Evolutionary conservation across 1,140 invertebrate species (phyloP).

Genomic region (Aphelenchoides avenae): DNA sequence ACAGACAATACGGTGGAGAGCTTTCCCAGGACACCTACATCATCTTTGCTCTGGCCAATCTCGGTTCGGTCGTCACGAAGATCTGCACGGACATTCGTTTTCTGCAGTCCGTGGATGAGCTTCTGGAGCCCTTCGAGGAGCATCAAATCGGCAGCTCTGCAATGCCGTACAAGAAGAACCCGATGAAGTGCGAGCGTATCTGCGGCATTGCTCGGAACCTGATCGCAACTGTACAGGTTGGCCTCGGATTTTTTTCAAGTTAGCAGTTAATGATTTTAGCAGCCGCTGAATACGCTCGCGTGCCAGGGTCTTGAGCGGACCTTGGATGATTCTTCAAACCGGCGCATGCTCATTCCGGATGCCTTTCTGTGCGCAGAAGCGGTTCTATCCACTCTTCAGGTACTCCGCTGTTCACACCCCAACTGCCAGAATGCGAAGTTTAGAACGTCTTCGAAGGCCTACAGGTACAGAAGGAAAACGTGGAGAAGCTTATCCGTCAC

Average conservation of each 20-base stretch:
- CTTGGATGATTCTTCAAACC: slow-evolving; percentile 92
- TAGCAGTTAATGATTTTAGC: no score
- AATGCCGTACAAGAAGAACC: slow-evolving; percentile 92
- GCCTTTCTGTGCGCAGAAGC: slow-evolving; percentile 87
- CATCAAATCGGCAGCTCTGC: slow-evolving; percentile 74
- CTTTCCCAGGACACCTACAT: slow-evolving; percentile 75
- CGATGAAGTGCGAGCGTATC: slow-evolving; percentile 88
- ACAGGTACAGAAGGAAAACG: slow-evolving; percentile 38
- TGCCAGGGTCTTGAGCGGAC: slow-evolving; percentile 96
- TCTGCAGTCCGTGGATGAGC: slow-evolving; percentile 67
- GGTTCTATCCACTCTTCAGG: slow-evolving; percentile 76
- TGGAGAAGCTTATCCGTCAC: slow-evolving; percentile 36
- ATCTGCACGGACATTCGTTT: slow-evolving; percentile 51
- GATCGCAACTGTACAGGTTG: slow-evolving; percentile 21
- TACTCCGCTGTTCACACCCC: no score
- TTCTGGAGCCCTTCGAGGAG: slow-evolving; percentile 97
- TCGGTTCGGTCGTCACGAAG: slow-evolving; percentile 51
- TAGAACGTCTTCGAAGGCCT: slow-evolving; percentile 58
- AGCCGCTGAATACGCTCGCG: slow-evolving; percentile 62
- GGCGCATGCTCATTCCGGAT: slow-evolving; percentile 82
- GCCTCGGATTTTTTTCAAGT: no score
- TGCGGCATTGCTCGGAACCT: slow-evolving; percentile 75
- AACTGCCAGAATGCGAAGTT: no score
- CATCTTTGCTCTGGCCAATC: slow-evolving; percentile 67
- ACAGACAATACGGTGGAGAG: no score